Evolutionary conservation across 1,140 invertebrate species (phyloP).

Genomic region (Pseudomyrmex pallidus): DNA sequence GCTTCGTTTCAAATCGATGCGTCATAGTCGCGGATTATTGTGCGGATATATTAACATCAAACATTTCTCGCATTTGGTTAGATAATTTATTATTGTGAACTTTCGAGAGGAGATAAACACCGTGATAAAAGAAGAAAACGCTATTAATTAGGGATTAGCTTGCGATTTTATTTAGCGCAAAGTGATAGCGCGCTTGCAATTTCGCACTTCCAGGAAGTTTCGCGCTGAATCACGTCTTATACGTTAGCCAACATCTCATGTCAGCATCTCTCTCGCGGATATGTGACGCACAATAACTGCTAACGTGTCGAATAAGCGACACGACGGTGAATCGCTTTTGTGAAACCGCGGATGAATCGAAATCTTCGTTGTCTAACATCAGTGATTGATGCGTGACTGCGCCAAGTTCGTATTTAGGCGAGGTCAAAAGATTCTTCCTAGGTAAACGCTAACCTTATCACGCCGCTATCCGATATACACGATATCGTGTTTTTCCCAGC

Average conservation of each 20-base stretch:
- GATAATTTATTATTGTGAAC: not conserved
- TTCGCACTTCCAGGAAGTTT: conserved; percentile 2
- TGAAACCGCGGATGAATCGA: conserved; percentile 59
- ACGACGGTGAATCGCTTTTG: conserved; percentile 45
- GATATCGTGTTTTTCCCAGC: conserved; percentile 7
- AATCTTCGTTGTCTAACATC: conserved; percentile 47
- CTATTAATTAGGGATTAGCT: conserved; percentile 1
- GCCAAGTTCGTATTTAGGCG: conserved; percentile 12
- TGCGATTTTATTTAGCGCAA: not conserved
- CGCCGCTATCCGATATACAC: not conserved
- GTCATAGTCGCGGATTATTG: conserved; percentile 48
- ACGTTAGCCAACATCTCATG: not conserved
- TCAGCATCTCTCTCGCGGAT: conserved; percentile 1
- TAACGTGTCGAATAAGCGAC: conserved; percentile 23
- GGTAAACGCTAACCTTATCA: conserved; percentile 53
- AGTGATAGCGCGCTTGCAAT: not conserved
- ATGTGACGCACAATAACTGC: conserved; percentile 40
- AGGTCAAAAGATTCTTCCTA: conserved; percentile 50
- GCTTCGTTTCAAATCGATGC: conserved; percentile 55
- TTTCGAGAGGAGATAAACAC: not conserved
- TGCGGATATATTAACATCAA: conserved; percentile 24
- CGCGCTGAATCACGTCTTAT: not conserved
- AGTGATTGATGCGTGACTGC: conserved; percentile 55
- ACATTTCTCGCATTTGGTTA: not conserved
- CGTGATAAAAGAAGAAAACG: not conserved